phyloP scores from a whole-genome alignment of 2,113 vertebrate species.

The Vireo altiloquus region DNA sequence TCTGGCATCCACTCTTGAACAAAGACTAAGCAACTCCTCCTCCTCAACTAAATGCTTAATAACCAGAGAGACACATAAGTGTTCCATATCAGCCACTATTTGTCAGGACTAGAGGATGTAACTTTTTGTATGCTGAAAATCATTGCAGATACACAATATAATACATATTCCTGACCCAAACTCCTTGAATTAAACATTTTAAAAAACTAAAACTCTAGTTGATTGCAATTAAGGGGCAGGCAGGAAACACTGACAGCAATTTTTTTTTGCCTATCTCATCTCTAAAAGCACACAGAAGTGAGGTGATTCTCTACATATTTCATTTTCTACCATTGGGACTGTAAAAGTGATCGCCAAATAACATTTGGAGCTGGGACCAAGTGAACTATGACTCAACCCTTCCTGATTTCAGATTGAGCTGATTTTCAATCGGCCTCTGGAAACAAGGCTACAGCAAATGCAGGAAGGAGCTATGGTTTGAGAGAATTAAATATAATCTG shows the following conservation, averaged over 20 bases:
- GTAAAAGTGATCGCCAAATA: neutral
- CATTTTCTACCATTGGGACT: neutral
- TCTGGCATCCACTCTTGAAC: neutral
- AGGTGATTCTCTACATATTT: conserved; percentile 13
- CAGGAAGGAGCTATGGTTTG: conserved; percentile 13
- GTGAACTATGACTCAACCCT: conserved; percentile 31
- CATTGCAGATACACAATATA: neutral
- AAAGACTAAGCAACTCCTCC: neutral
- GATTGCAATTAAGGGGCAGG: neutral
- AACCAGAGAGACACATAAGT: neutral
- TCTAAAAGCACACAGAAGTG: neutral
- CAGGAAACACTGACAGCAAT: neutral
- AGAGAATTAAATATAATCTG: conserved; percentile 37
- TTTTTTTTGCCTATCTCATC: neutral
- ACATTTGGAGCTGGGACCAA: conserved; percentile 22
- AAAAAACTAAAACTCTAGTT: neutral
- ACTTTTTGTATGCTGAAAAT: neutral
- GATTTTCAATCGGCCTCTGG: conserved; percentile 40
- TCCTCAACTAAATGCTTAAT: neutral
- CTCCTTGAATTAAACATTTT: neutral
- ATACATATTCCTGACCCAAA: neutral
- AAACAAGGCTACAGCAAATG: neutral
- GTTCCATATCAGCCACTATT: neutral
- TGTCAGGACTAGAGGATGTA: neutral
- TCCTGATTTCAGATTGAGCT: conserved; percentile 33